Percentiles rank a stretch among this genome's conserved stretches.
phyloP scores from a whole-genome alignment of 2,888 invertebrate genomes.

The Rosalia funebris region DNA sequence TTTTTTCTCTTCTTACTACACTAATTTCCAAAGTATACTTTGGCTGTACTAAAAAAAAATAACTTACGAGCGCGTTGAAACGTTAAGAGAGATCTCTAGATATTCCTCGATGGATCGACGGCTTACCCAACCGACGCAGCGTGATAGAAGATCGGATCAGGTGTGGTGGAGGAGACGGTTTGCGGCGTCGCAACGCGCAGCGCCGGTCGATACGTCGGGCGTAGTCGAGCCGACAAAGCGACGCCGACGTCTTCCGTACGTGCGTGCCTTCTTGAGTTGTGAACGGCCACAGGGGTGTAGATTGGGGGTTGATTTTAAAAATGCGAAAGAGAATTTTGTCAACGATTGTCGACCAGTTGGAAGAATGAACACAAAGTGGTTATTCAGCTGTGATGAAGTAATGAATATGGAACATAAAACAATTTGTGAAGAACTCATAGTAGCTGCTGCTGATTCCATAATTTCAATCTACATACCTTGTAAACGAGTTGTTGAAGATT shows the following conservation, averaged over 20 bases:
- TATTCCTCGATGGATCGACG: slow-evolving; percentile 24
- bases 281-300: slow-evolving; percentile 16
- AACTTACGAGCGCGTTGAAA: slow-evolving; percentile 9
- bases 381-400: no score
- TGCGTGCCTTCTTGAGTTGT: slow-evolving; percentile 29
- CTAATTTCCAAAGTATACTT: slow-evolving; percentile 22
- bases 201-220: slow-evolving; percentile 61
- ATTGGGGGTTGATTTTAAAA: not conserved
- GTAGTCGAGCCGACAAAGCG: slow-evolving; percentile 51
- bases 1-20: slow-evolving; percentile 20
- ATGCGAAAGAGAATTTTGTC: no score
- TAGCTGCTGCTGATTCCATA: no score
- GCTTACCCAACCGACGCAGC: slow-evolving; percentile 54
- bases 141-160: slow-evolving; percentile 57
- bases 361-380: no score
- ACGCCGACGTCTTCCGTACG: slow-evolving; percentile 46
- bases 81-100: slow-evolving; percentile 13
- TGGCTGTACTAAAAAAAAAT: not conserved
- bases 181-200: slow-evolving; percentile 61
- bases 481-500: no score
- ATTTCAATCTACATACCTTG: no score
- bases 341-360: no score
- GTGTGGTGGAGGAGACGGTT: slow-evolving; percentile 55
- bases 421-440: no score
- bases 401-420: no score